These are phyloP conservation scores for Argyra leucocephala DNA, from an alignment of 2,888 invertebrate species.

Conservation along the genomic window DNA sequence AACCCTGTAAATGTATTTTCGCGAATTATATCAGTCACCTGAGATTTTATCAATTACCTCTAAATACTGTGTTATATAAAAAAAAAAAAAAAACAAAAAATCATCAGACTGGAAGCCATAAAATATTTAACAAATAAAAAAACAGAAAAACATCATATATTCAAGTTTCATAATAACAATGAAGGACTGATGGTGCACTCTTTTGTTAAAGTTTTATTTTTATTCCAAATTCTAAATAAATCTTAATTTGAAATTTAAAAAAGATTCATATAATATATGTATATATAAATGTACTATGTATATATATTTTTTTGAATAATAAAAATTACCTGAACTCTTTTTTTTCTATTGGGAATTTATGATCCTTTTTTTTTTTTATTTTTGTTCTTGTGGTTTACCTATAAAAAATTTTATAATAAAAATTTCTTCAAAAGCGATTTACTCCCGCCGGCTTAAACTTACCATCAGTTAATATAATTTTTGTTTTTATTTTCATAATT, in stretches of 20 bases:
- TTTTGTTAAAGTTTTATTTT: neutral
- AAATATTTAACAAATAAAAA: conserved; percentile 5
- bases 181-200: neutral
- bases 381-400: neutral
- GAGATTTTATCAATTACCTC: conserved; percentile 3
- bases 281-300: no score
- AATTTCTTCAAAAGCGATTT: neutral
- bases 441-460: no score
- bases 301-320: neutral
- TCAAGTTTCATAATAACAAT: neutral
- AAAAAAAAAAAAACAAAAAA: neutral
- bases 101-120: conserved; percentile 11
- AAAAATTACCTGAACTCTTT: neutral
- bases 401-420: neutral
- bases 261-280: neutral
- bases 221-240: neutral
- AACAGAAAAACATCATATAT: neutral
- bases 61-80: neutral
- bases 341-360: neutral
- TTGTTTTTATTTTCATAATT: no score
- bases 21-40: neutral
- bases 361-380: neutral
- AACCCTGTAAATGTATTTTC: no score
- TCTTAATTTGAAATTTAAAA: neutral
- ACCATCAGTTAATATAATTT: no score